Conservation (phyloP, 1,140 invertebrate species). For the Phthorimaea operculella region DNA sequence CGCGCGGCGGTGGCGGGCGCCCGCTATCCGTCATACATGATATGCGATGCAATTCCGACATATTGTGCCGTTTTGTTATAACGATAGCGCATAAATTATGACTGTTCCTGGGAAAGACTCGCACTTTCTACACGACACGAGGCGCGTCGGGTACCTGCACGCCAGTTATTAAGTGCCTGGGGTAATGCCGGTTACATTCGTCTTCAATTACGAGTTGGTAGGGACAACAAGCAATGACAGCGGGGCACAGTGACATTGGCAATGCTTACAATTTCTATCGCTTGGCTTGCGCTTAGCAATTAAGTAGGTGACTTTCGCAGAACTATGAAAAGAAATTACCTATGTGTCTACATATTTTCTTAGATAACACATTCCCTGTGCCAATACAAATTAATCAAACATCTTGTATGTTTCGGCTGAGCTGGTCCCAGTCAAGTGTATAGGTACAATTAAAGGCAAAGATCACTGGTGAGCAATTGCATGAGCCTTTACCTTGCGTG, state of each 20-base stretch:
- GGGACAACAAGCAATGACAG: conserved; percentile 35
- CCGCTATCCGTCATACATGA: conserved; percentile 19
- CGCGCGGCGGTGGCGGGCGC: conserved; percentile 13
- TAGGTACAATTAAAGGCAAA: too few species aligned
- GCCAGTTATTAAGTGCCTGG: conserved; percentile 23
- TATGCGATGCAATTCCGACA: conserved; percentile 21
- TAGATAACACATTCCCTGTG: too few species aligned
- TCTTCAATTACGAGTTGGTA: conserved; percentile 30
- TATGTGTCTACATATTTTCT: too few species aligned
- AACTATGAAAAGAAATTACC: too few species aligned
- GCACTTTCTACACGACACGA: conserved; percentile 36
- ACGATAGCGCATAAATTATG: background rate
- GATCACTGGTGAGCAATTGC: too few species aligned
- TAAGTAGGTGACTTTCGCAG: conserved; percentile 23
- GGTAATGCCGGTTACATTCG: conserved; percentile 18
- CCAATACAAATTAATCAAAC: too few species aligned
- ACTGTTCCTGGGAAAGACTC: conserved; percentile 13
- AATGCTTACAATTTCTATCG: conserved; percentile 25
- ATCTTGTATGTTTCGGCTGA: too few species aligned
- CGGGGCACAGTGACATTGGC: conserved; percentile 31
- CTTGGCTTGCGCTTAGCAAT: conserved; percentile 17
- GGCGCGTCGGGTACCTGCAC: conserved; percentile 1
- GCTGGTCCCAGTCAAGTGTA: too few species aligned
- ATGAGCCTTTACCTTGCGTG: too few species aligned
- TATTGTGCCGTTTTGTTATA: conserved; percentile 13